Conservation (phyloP, 2,113 vertebrate species). For the Orthonyx spaldingii region DNA sequence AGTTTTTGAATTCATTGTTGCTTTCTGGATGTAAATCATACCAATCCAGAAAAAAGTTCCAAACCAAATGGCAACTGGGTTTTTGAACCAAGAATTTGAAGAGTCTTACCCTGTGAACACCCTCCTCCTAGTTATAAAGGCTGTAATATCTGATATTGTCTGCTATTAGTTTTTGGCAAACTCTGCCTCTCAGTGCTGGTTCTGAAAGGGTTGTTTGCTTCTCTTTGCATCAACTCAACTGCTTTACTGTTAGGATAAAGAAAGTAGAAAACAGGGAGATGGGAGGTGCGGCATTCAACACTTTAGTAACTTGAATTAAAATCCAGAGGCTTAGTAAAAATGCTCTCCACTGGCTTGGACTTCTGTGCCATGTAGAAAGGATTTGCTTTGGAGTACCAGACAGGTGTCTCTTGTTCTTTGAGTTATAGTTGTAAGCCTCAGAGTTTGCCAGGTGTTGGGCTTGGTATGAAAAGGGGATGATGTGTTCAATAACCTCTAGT, state of each 20-base stretch:
- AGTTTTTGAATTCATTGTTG: background rate
- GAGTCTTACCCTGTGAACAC: accelerated
- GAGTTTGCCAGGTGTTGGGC: background rate
- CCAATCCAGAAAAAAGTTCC: background rate
- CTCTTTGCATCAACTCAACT: background rate
- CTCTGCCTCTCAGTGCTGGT: background rate
- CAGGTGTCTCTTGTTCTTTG: background rate
- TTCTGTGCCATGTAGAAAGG: background rate
- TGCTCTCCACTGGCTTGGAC: background rate
- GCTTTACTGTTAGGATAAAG: background rate
- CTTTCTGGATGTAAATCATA: background rate
- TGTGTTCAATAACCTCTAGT: background rate
- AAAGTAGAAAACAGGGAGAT: background rate
- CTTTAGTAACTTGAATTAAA: background rate
- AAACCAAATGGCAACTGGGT: background rate
- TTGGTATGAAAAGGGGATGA: background rate
- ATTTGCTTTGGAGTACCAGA: background rate
- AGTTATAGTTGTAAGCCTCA: background rate
- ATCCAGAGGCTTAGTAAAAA: background rate
- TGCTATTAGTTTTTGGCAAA: background rate
- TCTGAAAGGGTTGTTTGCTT: background rate
- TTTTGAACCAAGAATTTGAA: background rate
- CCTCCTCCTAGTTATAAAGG: background rate
- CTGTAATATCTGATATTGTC: background rate
- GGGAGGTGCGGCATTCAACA: background rate